Evolutionary conservation across 2,888 invertebrate species (phyloP).

Genomic region (Synanthedon vespiformis): DNA sequence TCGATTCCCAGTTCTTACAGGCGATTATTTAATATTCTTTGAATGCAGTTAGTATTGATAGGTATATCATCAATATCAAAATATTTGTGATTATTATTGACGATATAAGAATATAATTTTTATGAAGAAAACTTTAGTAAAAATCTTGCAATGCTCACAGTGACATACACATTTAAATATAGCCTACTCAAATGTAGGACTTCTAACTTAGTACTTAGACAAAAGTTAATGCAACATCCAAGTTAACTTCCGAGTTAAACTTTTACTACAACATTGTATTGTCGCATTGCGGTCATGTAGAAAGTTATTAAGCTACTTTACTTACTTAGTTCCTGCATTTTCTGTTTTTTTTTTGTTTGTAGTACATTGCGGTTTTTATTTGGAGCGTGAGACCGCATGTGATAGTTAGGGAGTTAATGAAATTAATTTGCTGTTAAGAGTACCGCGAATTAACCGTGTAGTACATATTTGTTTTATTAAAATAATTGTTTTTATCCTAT

Average conservation of each 20-base stretch:
- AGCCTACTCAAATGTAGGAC: not conserved
- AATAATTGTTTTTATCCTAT: not conserved
- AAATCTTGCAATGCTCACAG: too few relatives aligned
- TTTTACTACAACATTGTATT: constrained; percentile 3
- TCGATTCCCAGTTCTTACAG: too few relatives aligned
- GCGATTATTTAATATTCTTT: too few relatives aligned
- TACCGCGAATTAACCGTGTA: not conserved
- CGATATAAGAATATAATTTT: too few relatives aligned
- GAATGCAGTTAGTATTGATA: too few relatives aligned
- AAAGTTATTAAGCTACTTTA: not conserved
- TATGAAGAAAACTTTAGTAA: too few relatives aligned
- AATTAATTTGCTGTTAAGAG: not conserved
- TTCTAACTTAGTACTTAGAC: constrained; percentile 2
- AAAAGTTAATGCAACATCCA: not conserved
- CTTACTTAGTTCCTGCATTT: not conserved
- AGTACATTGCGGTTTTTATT: not conserved
- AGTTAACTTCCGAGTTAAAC: constrained; percentile 7
- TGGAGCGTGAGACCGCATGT: not conserved
- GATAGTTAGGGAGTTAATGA: not conserved
- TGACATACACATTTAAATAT: too few relatives aligned
- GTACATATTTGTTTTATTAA: not conserved
- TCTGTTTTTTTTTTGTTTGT: not conserved
- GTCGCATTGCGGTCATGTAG: constrained; percentile 32
- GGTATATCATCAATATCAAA: too few relatives aligned
- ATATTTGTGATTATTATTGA: too few relatives aligned